Evolutionary conservation across 53 echinoderm and acorn worm genomes (phyloP).

Genomic region (Crossaster papposus): DNA sequence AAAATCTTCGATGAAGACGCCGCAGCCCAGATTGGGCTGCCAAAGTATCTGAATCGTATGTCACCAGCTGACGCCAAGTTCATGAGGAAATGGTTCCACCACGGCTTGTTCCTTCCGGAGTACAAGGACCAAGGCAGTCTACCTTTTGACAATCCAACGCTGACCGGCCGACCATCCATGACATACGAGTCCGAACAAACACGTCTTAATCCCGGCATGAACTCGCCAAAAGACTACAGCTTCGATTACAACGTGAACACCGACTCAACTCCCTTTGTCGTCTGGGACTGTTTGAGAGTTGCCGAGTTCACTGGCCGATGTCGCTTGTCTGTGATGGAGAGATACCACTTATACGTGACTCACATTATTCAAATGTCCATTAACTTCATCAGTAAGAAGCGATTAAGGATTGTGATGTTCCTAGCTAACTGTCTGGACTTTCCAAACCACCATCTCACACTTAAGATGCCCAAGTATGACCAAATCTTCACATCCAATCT

Average conservation of each 20-base stretch:
- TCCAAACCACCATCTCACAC: conserved; percentile 27
- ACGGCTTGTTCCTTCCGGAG: conserved; percentile 54
- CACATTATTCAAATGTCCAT: conserved; percentile 37
- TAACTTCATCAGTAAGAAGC: background rate
- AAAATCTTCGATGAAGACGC: conserved; percentile 36
- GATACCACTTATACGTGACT: conserved; percentile 47
- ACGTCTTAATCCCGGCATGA: conserved; percentile 11
- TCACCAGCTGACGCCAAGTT: conserved; percentile 21
- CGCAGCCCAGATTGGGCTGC: conserved; percentile 17
- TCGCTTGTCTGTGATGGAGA: conserved; percentile 40
- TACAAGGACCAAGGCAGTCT: conserved; percentile 13
- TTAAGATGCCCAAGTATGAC: conserved; percentile 47
- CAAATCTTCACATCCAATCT: conserved; percentile 65
- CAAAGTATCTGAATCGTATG: conserved; percentile 32
- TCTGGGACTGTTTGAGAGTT: conserved; percentile 66
- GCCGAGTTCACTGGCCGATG: background rate
- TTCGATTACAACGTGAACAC: conserved; percentile 50
- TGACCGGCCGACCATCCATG: conserved; percentile 55
- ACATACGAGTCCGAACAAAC: background rate
- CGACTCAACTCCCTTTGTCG: conserved; percentile 44
- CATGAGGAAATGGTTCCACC: conserved; percentile 41
- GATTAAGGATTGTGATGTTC: background rate
- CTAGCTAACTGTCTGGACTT: conserved; percentile 52
- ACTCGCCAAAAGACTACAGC: conserved; percentile 32
- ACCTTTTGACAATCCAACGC: conserved; percentile 66